Evolutionary conservation across 1,140 invertebrate genomes (phyloP).

Genomic region (Atta colombica): DNA sequence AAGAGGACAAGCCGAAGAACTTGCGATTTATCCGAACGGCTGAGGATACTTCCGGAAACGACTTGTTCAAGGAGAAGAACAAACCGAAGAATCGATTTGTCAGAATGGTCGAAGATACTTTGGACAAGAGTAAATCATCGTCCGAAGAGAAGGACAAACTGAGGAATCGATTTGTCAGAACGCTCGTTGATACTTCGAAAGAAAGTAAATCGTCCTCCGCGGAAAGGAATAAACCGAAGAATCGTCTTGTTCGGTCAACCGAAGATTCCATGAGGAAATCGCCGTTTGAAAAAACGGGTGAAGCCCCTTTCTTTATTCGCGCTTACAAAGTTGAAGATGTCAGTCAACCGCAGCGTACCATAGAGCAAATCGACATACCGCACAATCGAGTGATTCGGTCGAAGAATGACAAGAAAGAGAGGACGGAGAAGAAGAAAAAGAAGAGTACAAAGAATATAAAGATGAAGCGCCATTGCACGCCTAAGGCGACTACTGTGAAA

Average conservation of each 20-base stretch:
- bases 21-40: background rate
- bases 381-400: slow-evolving; percentile 60
- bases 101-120: slow-evolving; percentile 7
- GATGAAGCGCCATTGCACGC: slow-evolving; percentile 42
- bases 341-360: slow-evolving; percentile 8
- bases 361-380: slow-evolving; percentile 41
- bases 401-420: slow-evolving; percentile 12
- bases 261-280: background rate
- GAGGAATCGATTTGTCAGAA: slow-evolving; percentile 23
- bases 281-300: slow-evolving; percentile 38
- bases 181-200: background rate
- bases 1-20: slow-evolving; percentile 23
- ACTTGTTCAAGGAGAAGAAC: slow-evolving; percentile 33
- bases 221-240: slow-evolving; percentile 1
- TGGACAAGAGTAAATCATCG: slow-evolving; percentile 36
- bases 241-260: background rate
- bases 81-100: slow-evolving; percentile 28
- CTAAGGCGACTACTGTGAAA: slow-evolving; percentile 26
- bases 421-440: slow-evolving; percentile 35
- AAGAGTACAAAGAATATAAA: slow-evolving; percentile 30
- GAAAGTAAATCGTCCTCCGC: slow-evolving; percentile 46
- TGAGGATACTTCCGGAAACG: background rate
- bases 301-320: background rate
- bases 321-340: slow-evolving; percentile 38
- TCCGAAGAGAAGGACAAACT: slow-evolving; percentile 44